Evolutionary conservation across 2,888 invertebrate species (phyloP).

Genomic region (Oasisia sp.): DNA sequence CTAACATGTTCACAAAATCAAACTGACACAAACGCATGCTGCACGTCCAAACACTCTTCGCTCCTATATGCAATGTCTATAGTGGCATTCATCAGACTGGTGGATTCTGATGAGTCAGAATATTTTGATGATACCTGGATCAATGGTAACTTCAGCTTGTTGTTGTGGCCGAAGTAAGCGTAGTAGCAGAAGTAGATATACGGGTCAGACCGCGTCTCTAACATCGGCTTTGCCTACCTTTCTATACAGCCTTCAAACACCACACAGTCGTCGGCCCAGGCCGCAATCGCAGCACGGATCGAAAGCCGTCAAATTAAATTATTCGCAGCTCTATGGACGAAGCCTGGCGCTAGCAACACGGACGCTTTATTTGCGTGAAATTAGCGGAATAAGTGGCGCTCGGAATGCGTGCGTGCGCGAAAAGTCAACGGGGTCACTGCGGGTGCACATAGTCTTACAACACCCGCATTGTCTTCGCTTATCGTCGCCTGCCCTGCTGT

Average conservation of each 20-base stretch:
- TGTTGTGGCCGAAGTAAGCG: background rate
- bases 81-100: background rate
- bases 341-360: background rate
- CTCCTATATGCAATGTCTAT: background rate
- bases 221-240: background rate
- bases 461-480: background rate
- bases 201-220: background rate
- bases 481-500: background rate
- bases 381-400: background rate
- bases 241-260: background rate
- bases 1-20: background rate
- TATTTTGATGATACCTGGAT: background rate
- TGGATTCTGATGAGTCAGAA: background rate
- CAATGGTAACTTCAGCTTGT: background rate
- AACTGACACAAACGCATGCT: background rate
- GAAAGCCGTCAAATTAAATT: slow-evolving; percentile 17
- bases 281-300: background rate
- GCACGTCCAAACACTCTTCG: background rate
- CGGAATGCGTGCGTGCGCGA: slow-evolving; percentile 6
- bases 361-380: slow-evolving; percentile 3
- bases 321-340: background rate
- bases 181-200: background rate
- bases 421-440: slow-evolving; percentile 1
- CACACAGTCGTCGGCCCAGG: background rate
- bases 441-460: background rate